phyloP scores from a whole-genome alignment of 37 sponge, comb jelly and placozoan species.

The Hexactinellida sp. region DNA sequence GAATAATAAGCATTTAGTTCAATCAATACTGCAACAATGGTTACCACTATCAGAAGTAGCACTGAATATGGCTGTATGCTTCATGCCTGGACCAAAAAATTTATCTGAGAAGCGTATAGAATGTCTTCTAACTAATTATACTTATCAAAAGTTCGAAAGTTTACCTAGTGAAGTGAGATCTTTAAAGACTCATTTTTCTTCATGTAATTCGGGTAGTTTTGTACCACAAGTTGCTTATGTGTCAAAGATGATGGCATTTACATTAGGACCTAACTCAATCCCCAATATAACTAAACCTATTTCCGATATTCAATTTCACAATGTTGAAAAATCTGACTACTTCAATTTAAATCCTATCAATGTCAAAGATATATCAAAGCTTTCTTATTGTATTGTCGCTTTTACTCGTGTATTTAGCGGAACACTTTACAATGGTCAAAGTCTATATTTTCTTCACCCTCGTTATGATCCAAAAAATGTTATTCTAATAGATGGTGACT shows the following conservation, averaged over 20 bases:
- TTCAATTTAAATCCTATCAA: neutral
- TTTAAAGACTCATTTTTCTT: conserved; percentile 32
- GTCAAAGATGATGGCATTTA: conserved; percentile 75
- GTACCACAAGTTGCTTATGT: conserved; percentile 65
- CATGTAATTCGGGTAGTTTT: conserved; percentile 32
- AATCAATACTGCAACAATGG: conserved; percentile 41
- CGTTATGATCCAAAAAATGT: conserved; percentile 55
- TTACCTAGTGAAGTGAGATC: neutral
- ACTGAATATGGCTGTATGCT: conserved; percentile 59
- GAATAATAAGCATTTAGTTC: neutral
- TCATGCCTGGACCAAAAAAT: conserved; percentile 72
- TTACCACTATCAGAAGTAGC: conserved; percentile 70
- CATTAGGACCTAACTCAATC: neutral
- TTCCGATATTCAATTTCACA: neutral
- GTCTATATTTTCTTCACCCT: conserved; percentile 63
- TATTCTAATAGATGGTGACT: neutral
- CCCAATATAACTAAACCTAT: neutral
- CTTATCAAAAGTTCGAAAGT: neutral
- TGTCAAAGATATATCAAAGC: neutral
- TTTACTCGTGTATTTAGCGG: conserved; percentile 81
- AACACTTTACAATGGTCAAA: conserved; percentile 37
- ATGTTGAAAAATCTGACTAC: neutral
- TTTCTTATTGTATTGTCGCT: conserved; percentile 37
- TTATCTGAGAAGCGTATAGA: conserved; percentile 53
- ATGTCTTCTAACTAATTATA: neutral